A percentile compares a stretch with the other conserved stretches of the same genome.
phyloP scores from a whole-genome alignment of 35 echinoderm and acorn worm genomes.

The Holothuria glaberrima region DNA sequence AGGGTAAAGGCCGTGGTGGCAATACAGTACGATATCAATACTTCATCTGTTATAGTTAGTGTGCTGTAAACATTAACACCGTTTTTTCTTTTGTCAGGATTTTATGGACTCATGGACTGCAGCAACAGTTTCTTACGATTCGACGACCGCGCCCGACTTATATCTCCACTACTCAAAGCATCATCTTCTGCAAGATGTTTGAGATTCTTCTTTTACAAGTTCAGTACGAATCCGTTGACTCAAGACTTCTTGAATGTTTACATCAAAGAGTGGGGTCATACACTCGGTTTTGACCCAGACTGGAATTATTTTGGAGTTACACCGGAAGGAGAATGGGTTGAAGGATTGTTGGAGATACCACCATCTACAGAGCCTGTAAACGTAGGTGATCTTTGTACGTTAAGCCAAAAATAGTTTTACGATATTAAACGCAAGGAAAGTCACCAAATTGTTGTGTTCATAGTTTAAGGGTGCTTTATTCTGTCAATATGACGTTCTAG shows the following conservation, averaged over 20 bases:
- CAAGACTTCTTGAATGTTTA: conserved; percentile 58
- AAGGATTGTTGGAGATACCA: conserved; percentile 21
- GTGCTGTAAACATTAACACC: too few relatives aligned
- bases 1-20: too few relatives aligned
- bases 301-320: conserved; percentile 16
- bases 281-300: conserved; percentile 41
- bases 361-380: conserved; percentile 15
- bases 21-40: too few relatives aligned
- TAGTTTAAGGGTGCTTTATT: too few relatives aligned
- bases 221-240: neutral
- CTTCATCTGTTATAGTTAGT: too few relatives aligned
- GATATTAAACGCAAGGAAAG: too few relatives aligned
- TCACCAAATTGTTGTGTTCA: too few relatives aligned
- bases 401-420: too few relatives aligned
- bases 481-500: neutral
- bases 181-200: neutral
- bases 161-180: conserved; percentile 2
- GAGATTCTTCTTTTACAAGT: conserved; percentile 20
- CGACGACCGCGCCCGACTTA: conserved; percentile 25
- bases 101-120: conserved; percentile 54
- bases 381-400: neutral
- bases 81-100: neutral
- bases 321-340: conserved; percentile 5
- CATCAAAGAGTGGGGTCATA: conserved; percentile 24
- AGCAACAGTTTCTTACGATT: neutral